Evolutionary conservation across 2,797 vertebrate genomes (phyloP).

Genomic region (Myotis vivesi): DNA sequence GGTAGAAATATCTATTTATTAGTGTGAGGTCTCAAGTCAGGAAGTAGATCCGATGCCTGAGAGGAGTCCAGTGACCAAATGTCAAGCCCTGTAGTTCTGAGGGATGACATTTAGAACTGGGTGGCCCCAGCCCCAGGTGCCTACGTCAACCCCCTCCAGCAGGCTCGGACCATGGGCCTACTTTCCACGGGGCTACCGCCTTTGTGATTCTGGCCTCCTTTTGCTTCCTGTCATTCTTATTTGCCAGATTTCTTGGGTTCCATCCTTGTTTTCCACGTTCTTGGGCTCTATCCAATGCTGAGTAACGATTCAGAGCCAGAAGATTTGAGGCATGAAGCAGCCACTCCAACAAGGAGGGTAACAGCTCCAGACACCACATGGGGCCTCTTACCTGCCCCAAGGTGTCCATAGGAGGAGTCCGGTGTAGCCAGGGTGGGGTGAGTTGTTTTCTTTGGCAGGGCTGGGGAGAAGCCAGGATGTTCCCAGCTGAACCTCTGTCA

Average conservation of each 20-base stretch:
- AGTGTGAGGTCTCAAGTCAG: neutral
- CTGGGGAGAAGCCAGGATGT: neutral
- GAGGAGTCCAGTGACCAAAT: neutral
- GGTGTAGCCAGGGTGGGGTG: neutral
- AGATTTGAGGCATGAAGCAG: neutral
- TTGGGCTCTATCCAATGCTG: neutral
- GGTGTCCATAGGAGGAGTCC: neutral
- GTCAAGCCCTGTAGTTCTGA: neutral
- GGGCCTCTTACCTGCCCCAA: neutral
- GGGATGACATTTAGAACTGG: neutral
- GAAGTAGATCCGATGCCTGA: neutral
- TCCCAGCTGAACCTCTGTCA: neutral
- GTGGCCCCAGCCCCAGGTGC: too few species aligned
- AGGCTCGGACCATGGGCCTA: neutral
- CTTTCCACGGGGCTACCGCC: neutral
- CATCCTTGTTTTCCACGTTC: neutral
- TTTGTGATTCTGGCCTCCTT: neutral
- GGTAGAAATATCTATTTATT: neutral
- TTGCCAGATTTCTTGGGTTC: neutral
- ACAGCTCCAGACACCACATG: neutral
- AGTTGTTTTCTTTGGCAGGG: slow-evolving; percentile 1
- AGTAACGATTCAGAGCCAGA: slow-evolving; percentile 36
- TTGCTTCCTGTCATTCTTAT: neutral
- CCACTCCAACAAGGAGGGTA: neutral
- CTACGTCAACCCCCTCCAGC: neutral